These are phyloP conservation scores for Hymenochirus boettgeri DNA, from an alignment of 2,113 vertebrate genomes.

Conservation along the genomic window DNA sequence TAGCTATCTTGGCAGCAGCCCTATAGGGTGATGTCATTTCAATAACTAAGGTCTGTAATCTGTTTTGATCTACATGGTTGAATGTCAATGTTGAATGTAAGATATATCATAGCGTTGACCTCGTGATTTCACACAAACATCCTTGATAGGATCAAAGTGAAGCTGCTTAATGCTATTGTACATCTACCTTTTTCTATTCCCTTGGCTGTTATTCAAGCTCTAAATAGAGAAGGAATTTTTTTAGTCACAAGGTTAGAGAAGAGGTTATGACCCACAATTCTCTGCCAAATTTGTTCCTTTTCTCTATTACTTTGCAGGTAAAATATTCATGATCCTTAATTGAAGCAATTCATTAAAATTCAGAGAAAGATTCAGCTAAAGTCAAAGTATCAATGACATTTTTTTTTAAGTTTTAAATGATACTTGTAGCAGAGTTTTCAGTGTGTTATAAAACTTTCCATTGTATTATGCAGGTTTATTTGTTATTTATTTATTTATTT, in stretches of 20 bases:
- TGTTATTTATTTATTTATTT: no score
- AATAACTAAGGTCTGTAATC: neutral
- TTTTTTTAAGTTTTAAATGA: neutral
- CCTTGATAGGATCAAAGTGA: conserved; percentile 6
- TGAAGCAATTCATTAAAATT: neutral
- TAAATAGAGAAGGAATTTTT: conserved; percentile 27
- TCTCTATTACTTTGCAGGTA: neutral
- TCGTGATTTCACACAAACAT: conserved; percentile 32
- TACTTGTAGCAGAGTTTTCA: neutral
- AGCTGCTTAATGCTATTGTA: conserved; percentile 13
- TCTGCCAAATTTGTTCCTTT: conserved; percentile 7
- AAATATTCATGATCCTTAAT: conserved; percentile 5
- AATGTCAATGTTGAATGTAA: conserved; percentile 9
- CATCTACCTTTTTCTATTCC: conserved; percentile 22
- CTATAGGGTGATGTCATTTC: conserved; percentile 3
- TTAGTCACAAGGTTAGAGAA: conserved; percentile 31
- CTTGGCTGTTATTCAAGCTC: conserved; percentile 33
- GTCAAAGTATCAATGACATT: neutral
- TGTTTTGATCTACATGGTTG: conserved; percentile 13
- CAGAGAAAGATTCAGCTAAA: neutral
- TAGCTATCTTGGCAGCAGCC: conserved; percentile 5
- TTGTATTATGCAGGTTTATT: no score
- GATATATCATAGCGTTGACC: conserved; percentile 13
- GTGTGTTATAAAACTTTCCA: neutral
- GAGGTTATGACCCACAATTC: neutral